Percentiles rank a stretch among this genome's conserved stretches.
Evolutionary conservation across 1,140 invertebrate genomes (phyloP).

Genomic region (Trichogramma pretiosum): DNA sequence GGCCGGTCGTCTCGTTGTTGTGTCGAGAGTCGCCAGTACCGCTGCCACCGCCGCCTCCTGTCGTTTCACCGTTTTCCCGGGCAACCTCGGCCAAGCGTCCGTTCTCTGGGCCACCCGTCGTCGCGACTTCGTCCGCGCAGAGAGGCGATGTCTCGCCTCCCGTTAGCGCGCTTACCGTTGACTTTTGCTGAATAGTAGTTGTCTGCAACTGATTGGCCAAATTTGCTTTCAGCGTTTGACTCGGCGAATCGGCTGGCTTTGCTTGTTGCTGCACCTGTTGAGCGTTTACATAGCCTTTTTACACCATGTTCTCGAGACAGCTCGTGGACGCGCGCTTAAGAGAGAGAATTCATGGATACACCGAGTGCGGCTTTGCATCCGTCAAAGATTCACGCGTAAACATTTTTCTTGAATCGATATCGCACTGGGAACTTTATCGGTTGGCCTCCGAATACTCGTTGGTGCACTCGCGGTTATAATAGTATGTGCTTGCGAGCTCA

Average conservation of each 20-base stretch:
- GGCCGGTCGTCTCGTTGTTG: conserved; percentile 26
- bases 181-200: too few species aligned
- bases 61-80: conserved; percentile 21
- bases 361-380: too few species aligned
- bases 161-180: conserved; percentile 30
- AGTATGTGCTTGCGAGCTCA: too few species aligned
- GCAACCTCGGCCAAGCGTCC: conserved; percentile 19
- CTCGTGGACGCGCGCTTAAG: too few species aligned
- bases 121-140: conserved; percentile 34
- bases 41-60: conserved; percentile 16
- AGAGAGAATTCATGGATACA: too few species aligned
- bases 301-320: too few species aligned
- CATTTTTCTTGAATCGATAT: too few species aligned
- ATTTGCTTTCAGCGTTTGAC: conserved; percentile 21
- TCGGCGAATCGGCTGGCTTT: conserved; percentile 29
- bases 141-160: conserved; percentile 39
- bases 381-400: conserved; percentile 25
- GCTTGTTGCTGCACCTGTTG: conserved; percentile 23
- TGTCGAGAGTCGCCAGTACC: conserved; percentile 17
- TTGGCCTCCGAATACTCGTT: too few species aligned
- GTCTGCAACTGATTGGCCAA: too few species aligned
- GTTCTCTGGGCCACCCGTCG: conserved; percentile 41
- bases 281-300: too few species aligned
- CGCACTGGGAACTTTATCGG: too few species aligned
- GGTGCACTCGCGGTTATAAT: too few species aligned